Base-by-base conservation (phyloP, 2,113 vertebrate species). In the Candoia aspera region DNA sequence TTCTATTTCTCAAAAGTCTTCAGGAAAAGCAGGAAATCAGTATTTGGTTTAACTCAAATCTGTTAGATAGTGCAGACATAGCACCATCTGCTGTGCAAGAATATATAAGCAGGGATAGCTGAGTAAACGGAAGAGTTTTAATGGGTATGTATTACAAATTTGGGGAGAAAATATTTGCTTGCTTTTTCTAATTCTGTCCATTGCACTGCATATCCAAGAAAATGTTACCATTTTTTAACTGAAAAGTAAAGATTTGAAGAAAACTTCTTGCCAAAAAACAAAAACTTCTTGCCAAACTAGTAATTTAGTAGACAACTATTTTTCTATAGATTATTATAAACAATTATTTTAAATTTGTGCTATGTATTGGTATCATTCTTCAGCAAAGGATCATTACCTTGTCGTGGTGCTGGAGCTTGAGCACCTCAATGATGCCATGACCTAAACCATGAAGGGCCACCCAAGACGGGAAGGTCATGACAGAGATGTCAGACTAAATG, bases 81-180 rank as follows among this genome's bases (percentile, higher is more conserved):
- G 92, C 54, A n/a, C 92, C 88, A 89, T 79, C 92, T 92, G 88
- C 88, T 92, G 92, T 49, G 46, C 84, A 92, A 29, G 0, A 55
- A 64, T 64, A 92, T 68, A 21, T 8, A 55, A 79, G n/a, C 79
- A n/a, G 0, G 26, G 49, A 60, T 10, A 42, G 37, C 26, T 8
- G 2, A 89, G n/a, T 37, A 19, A n/a, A 55, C 84, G 17, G 55
- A 88, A 89, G 21, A 42, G 10, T 68, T 42, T 37, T 37, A 68
- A 4, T 33, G 15, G 6, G 68, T n/a, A 49, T 46, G 4, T 83
- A 29, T 88, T 92, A 59, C 21, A 33, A 84, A 8, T 8, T 24
- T 53, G 29, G 29, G 29, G 59, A n/a, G 24, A 92, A 79, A 12
- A 9, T 53, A 19, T 33, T 1, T 13, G 26, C 64, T 55, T 23